Percentiles rank a stretch among this genome's conserved stretches.
These are phyloP conservation scores for Elanus axillaris DNA, from an alignment of 2,113 vertebrate genomes.

Conservation along the genomic window DNA sequence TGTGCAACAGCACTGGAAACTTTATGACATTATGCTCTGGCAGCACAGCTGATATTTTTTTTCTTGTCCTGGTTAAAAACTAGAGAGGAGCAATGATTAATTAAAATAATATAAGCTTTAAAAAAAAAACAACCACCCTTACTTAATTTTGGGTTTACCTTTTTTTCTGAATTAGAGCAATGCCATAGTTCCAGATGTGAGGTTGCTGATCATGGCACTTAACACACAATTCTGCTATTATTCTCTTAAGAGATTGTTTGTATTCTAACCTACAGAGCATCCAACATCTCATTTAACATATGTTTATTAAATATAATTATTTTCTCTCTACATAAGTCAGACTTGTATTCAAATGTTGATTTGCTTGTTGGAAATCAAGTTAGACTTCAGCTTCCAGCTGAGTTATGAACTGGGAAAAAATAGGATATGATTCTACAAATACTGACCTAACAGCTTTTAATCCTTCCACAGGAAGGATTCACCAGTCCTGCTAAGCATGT, in stretches of 20 bases:
- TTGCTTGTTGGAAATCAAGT: neutral
- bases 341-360: neutral
- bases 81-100: neutral
- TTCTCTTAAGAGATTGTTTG: neutral
- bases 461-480: neutral
- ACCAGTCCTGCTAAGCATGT: neutral
- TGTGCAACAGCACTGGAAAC: neutral
- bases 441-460: neutral
- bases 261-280: neutral
- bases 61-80: neutral
- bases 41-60: neutral
- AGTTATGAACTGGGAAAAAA: neutral
- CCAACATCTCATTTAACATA: neutral
- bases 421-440: neutral
- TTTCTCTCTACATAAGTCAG: neutral
- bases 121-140: neutral
- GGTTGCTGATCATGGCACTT: neutral
- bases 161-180: neutral
- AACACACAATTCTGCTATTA: neutral
- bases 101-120: neutral
- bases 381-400: neutral
- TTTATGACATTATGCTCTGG: neutral
- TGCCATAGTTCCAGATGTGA: neutral
- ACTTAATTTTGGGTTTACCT: neutral
- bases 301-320: slow-evolving; percentile 15